Base-by-base conservation (phyloP, 1,140 invertebrate genomes). In the Drosophila cardini region DNA sequence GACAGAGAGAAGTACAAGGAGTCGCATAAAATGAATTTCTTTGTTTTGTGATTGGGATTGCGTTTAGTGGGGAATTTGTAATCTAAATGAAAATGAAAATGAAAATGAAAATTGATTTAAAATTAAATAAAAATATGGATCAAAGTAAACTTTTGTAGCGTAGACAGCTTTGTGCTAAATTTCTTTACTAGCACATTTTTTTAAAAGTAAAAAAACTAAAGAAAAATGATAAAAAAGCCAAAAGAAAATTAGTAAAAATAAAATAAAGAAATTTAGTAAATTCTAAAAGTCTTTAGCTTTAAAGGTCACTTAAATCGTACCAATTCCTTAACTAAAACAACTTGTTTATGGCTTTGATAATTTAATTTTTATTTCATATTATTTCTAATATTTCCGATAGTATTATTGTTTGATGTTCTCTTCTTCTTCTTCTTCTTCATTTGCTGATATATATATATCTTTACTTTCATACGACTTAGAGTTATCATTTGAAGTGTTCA, bases 61-160 rank as follows among this genome's bases (percentile, higher is more conserved):
- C 10, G 52, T 48, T 38, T 68, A 68, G 45, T 68, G 38, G 36
- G 34, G 40, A 65, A 76, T 70, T 77, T 43, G 15, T n/a, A n/a
- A n/a, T n/a, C n/a, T n/a, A 26, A 26, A 26, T 26, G 21, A 5
- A 26, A 26, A 26, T 26, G 21, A 26, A 65, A 65, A 40, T 86
- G 61, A 52, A 83, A 86, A 61, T 61, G 64, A 63, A 85, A 87
- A 86, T 87, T 89, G 83, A 87, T 87, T 87, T 46, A 40, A 72
- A 77, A 58, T 68, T 69, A 72, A 77, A 74, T 80, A 58, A 61
- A 76, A 80, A 80, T 84, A 85, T 85, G 65, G 77, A 85, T 84
- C 68, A 84, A 85, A 84, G 81, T 73, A 80, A 74, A 26, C 21
- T 77, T 70, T 70, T 43, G 46, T 40, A 42, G 57, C 34, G 63